Evolutionary conservation across 2,113 vertebrate species (phyloP).

Genomic region (Ellobius talpinus): DNA sequence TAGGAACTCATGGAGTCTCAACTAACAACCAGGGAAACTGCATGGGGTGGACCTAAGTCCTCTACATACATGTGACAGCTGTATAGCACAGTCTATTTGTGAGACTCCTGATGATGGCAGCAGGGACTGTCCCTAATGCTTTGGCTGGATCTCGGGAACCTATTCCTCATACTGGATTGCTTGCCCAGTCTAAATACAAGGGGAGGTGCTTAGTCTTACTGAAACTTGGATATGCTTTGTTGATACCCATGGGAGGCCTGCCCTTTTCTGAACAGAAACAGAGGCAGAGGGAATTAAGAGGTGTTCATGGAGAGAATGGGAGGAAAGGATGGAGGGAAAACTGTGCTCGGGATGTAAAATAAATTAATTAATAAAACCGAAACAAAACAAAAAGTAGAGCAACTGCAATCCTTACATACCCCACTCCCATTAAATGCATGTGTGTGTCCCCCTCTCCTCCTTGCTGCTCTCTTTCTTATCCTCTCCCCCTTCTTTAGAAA

Average conservation of each 20-base stretch:
- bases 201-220: background rate
- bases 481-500: background rate
- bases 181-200: background rate
- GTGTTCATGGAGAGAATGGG: background rate
- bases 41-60: background rate
- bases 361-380: background rate
- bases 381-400: background rate
- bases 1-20: background rate
- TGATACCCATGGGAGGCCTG: background rate
- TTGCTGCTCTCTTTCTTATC: no score
- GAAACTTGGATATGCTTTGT: background rate
- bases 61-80: background rate
- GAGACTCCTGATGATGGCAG: background rate
- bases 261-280: background rate
- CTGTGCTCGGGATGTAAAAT: background rate
- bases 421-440: background rate
- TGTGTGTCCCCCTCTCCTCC: background rate
- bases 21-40: background rate
- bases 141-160: background rate
- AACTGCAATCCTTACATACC: no score
- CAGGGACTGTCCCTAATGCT: background rate
- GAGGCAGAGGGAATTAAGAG: fast-evolving
- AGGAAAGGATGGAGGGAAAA: background rate
- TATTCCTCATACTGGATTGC: background rate
- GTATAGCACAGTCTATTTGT: background rate